Base-by-base conservation (phyloP, 2,888 invertebrate species). In the Masnerella sp. region DNA sequence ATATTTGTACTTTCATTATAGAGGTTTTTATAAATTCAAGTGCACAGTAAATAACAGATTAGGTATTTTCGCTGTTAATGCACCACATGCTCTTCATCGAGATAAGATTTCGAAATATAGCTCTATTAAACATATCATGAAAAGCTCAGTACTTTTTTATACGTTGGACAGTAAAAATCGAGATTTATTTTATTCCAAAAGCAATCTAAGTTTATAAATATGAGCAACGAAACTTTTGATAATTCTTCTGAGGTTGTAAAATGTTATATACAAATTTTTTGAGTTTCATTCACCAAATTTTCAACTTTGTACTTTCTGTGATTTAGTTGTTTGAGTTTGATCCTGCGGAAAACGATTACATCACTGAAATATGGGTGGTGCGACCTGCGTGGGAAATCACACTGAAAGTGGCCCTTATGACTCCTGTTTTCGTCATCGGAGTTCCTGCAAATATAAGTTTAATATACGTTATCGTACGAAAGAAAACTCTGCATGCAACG, bases 361-460 rank as follows among this genome's bases (percentile, higher is more conserved):
- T 34, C 2, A 9, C 15, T n/a, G 89, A 89, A 3, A 89, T 94
- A 78, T 94, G 94, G 94, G 85, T 89, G 49, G 88, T 91, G 5
- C 90, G 90, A 61, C 89, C 92, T 8, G 77, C 88, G 0, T 88
- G 88, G 79, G 92, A 93, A 83, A 89, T 94, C 0, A 88, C 90
- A 0, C 79, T 91, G 45, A 93, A 94, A 86, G 87, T 91, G 0
- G 84, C 89, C 0, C 88, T 90, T 0, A 91, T 93, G 86, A 73
- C 92, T 0, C 89, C 92, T 0, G 86, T 94, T 0, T 91, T 93
- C 2, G 61, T 92, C 2, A 85, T 90, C 51, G 95, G 94, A 1
- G 88, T 94, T 22, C 88, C 92, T 71, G 91, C 92, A 2, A 95
- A 95, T 84, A 87, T 90, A 2, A 85, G 92, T 1, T 90, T 95